Conservation (phyloP, 2,888 invertebrate species). For the Nymphalis polychloros region DNA sequence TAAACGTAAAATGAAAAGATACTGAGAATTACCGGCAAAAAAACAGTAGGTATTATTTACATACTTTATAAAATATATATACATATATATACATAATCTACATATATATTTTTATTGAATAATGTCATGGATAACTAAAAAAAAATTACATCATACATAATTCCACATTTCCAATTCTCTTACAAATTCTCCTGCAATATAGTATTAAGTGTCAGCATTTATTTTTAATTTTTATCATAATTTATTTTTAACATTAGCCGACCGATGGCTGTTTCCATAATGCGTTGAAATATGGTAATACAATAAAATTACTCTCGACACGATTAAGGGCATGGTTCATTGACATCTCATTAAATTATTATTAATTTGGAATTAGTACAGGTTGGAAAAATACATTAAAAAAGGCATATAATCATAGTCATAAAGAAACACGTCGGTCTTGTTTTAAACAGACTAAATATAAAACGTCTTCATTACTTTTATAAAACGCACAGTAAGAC, state of each 20-base stretch:
- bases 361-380: not conserved
- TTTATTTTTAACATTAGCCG: slow-evolving; percentile 14
- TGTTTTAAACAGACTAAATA: slow-evolving; percentile 1
- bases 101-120: too few species aligned
- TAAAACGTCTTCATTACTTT: not conserved
- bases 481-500: not conserved
- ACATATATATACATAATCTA: too few species aligned
- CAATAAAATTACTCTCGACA: slow-evolving; percentile 23
- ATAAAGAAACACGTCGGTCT: slow-evolving; percentile 7
- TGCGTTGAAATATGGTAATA: slow-evolving; percentile 24
- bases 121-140: too few species aligned
- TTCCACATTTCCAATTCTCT: too few species aligned
- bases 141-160: too few species aligned
- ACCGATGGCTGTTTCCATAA: slow-evolving; percentile 23
- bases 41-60: too few species aligned
- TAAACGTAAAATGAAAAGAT: too few species aligned
- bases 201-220: not conserved
- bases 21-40: too few species aligned
- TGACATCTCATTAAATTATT: slow-evolving; percentile 24
- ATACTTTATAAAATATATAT: too few species aligned
- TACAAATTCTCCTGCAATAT: not conserved
- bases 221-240: not conserved
- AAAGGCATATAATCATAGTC: slow-evolving; percentile 13
- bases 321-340: slow-evolving; percentile 23
- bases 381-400: slow-evolving; percentile 5